Evolutionary conservation across 2,113 vertebrate genomes (phyloP).

Genomic region (Alligator mississippiensis): DNA sequence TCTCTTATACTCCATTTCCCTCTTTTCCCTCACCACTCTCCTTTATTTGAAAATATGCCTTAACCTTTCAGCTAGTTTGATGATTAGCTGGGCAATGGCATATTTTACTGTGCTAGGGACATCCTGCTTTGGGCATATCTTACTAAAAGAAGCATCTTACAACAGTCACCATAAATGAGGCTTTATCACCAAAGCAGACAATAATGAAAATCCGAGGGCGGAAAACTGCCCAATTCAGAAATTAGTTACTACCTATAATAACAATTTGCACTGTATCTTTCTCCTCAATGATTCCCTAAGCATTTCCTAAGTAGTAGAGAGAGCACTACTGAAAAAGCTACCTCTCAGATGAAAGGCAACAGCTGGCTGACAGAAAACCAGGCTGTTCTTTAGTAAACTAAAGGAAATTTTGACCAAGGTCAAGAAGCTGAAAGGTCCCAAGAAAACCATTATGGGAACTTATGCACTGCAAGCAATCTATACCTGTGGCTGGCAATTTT

Average conservation of each 20-base stretch:
- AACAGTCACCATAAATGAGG: fast-evolving
- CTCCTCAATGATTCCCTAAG: neutral
- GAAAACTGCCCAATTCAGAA: neutral
- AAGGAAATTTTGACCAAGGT: neutral
- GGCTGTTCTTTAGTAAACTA: neutral
- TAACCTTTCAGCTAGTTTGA: conserved; percentile 37
- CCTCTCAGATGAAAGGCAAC: neutral
- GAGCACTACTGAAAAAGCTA: conserved; percentile 7
- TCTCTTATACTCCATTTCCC: conserved; percentile 29
- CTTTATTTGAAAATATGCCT: neutral
- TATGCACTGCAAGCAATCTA: neutral
- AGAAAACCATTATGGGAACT: neutral
- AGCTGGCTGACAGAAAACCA: neutral
- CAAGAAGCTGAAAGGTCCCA: neutral
- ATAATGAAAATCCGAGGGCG: neutral
- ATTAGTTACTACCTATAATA: conserved; percentile 13
- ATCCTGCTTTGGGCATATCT: neutral
- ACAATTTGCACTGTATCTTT: neutral
- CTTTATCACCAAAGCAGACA: neutral
- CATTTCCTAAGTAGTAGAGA: neutral
- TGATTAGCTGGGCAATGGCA: neutral
- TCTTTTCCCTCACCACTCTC: neutral
- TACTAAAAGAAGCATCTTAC: neutral
- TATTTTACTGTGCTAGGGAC: neutral
- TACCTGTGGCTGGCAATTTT: no score